A percentile compares a stretch with the other conserved stretches of the same genome.
phyloP scores from a whole-genome alignment of 2,113 vertebrate species.

The Glaucomys volans region DNA sequence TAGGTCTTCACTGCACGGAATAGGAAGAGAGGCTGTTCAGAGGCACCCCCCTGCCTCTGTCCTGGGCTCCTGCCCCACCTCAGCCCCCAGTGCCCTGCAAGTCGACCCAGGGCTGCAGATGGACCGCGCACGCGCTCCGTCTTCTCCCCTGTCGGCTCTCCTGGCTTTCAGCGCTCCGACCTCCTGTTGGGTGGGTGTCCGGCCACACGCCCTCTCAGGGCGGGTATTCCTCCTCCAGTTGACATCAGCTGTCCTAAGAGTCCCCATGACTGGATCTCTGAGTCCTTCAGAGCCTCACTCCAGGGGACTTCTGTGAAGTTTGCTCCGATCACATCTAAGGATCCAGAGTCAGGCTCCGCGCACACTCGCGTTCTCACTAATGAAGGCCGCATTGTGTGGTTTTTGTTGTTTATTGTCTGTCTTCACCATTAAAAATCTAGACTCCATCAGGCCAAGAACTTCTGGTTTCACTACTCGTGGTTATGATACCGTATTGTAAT shows the following conservation, averaged over 20 bases:
- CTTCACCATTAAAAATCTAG: not conserved
- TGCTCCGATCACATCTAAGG: not conserved
- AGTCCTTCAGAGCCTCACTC: not conserved
- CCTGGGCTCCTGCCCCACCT: not conserved
- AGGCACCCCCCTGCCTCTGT: not conserved
- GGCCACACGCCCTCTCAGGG: not conserved
- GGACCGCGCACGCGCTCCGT: too few species aligned
- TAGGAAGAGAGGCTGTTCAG: not conserved
- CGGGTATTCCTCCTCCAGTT: not conserved
- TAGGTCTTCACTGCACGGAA: not conserved
- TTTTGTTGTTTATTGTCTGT: not conserved
- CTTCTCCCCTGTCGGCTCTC: fast-evolving
- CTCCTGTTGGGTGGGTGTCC: not conserved
- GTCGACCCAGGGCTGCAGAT: too few species aligned
- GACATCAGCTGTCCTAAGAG: not conserved
- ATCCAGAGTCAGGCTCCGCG: fast-evolving
- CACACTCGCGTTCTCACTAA: not conserved
- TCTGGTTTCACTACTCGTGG: not conserved
- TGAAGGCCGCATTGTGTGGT: not conserved
- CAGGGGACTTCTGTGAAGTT: not conserved
- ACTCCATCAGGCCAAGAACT: not conserved
- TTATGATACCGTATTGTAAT: not conserved
- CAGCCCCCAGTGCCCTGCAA: too few species aligned
- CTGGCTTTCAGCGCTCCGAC: not conserved
- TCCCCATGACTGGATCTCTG: not conserved